phyloP scores from a whole-genome alignment of 1,140 invertebrate genomes.

The Theocolax elegans region DNA sequence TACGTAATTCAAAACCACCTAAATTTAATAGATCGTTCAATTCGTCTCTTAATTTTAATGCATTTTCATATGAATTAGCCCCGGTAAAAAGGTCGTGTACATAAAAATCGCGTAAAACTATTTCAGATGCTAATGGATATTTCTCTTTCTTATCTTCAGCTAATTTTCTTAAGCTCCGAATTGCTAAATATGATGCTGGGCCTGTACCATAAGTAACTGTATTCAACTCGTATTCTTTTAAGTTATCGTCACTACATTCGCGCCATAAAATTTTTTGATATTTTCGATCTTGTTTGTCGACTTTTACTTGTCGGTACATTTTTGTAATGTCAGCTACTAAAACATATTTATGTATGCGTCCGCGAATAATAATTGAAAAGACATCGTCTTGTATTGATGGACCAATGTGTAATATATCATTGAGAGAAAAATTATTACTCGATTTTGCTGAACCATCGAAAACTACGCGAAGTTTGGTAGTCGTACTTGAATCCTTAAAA shows the following conservation, averaged over 20 bases:
- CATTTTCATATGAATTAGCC: no score
- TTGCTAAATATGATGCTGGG: slow-evolving; percentile 56
- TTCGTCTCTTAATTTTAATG: no score
- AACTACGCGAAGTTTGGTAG: no score
- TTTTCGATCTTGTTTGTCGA: slow-evolving; percentile 46
- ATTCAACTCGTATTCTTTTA: slow-evolving; percentile 49
- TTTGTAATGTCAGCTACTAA: slow-evolving; percentile 52
- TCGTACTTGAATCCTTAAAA: neutral
- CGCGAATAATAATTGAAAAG: slow-evolving; percentile 55
- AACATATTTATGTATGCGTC: slow-evolving; percentile 47
- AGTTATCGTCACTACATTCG: slow-evolving; percentile 37
- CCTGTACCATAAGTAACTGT: no score
- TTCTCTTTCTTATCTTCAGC: slow-evolving; percentile 46
- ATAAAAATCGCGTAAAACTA: slow-evolving; percentile 61
- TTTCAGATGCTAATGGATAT: slow-evolving; percentile 44
- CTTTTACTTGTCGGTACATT: slow-evolving; percentile 51
- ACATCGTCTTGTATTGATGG: slow-evolving; percentile 35
- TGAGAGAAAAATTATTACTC: neutral
- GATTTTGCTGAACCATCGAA: no score
- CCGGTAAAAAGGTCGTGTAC: slow-evolving; percentile 68
- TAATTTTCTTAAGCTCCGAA: slow-evolving; percentile 50
- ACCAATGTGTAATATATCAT: no score
- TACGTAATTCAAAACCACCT: no score
- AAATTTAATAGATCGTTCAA: no score
- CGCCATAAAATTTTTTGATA: slow-evolving; percentile 59